Base-by-base conservation (phyloP, 2,113 vertebrate genomes). In the Eudorcas thomsonii region DNA sequence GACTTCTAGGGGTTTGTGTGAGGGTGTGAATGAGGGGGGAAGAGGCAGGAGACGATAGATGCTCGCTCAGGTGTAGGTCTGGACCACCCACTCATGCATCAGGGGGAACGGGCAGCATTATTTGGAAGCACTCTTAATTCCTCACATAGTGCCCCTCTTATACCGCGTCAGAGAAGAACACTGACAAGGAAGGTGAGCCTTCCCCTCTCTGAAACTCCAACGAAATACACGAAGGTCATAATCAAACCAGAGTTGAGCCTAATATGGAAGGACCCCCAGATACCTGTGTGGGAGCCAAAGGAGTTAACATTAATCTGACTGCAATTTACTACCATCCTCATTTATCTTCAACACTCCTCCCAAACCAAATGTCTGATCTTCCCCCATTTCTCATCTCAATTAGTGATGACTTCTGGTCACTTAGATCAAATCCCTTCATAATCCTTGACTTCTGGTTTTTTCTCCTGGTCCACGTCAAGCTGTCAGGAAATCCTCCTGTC, bases 41-140 rank as follows among this genome's bases (percentile, higher is more conserved):
- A 7, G 55, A 26, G 83, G 10, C 5, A 36, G 30, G 11, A n/a
- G 8, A 43, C 50, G 45, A 6, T 5, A 4, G 43, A 7, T 5
- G 16, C 28, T 39, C 14, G 14, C 57, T 85, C 30, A 12, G 23
- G 7, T 2, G 10, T 7, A 33, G 52, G 71, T 83, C 55, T 87
- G 12, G n/a, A n/a, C 43, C 5, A 7, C 45, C 36, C 3, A 19
- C 33, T 28, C 48, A 0, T 39, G 67, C 67, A 2, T 48, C 77
- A 26, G 43, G 45, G 33, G 7, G 26, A 2, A 0, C 1, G 1
- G 15, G 39, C 25, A 39, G 7, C 26, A 10, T 52, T 48, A 26
- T 30, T n/a, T 3, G 30, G 62, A 91, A 84, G 21, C 19, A 19
- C 19, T n/a, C 36, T 26, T 26, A 30, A 4, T 50, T 83, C 5